A percentile compares a stretch with the other conserved stretches of the same genome.
Conservation (phyloP, 1,140 invertebrate species). For the Pomacea maculata region DNA sequence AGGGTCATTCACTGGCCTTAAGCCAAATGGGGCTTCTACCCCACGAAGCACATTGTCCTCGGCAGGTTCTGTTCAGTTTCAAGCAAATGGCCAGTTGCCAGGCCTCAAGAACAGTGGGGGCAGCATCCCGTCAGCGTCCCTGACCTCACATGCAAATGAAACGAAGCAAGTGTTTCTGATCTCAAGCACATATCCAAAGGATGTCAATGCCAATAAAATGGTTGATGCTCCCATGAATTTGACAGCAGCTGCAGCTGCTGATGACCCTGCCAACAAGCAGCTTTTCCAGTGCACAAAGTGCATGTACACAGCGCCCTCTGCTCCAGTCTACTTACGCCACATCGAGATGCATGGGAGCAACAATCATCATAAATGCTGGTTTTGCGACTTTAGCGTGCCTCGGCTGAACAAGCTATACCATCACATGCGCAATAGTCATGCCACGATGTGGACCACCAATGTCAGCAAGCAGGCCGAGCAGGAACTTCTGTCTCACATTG, state of each 20-base stretch:
- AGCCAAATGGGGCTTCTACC: not conserved
- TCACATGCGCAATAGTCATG: constrained; percentile 56
- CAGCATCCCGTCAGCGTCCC: not conserved
- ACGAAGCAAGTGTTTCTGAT: not conserved
- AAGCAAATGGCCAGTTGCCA: not conserved
- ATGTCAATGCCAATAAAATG: not conserved
- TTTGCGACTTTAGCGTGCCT: constrained; percentile 62
- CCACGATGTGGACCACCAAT: constrained; percentile 36
- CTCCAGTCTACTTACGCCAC: constrained; percentile 54
- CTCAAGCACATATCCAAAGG: not conserved
- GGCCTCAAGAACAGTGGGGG: not conserved
- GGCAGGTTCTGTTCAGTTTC: not conserved
- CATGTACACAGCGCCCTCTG: constrained; percentile 54
- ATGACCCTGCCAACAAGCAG: not conserved
- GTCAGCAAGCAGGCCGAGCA: not conserved
- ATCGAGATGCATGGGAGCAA: constrained; percentile 57
- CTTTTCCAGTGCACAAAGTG: constrained; percentile 59
- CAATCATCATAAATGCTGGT: constrained; percentile 51
- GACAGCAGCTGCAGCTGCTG: not conserved
- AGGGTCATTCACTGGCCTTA: not conserved
- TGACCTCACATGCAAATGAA: not conserved
- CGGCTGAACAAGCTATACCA: constrained; percentile 54
- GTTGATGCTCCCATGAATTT: constrained; percentile 8
- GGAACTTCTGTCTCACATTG: constrained; percentile 17
- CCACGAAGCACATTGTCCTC: not conserved